These are phyloP conservation scores for Therioaphis trifolii DNA, from an alignment of 2,888 invertebrate species.

Conservation along the genomic window DNA sequence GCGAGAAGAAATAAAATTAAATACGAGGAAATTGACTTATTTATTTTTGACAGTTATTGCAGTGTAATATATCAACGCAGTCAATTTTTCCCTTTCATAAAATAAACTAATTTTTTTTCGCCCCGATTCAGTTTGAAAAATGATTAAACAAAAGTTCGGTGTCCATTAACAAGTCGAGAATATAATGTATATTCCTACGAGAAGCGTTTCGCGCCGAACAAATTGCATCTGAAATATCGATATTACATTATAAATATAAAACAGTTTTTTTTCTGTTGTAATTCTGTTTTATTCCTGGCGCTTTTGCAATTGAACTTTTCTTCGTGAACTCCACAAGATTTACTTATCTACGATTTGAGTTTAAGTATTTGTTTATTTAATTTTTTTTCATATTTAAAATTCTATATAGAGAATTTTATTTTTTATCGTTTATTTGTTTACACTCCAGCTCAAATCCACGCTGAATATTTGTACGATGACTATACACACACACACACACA, in stretches of 20 bases:
- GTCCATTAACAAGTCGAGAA: neutral
- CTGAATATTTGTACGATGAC: neutral
- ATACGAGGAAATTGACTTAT: constrained; percentile 11
- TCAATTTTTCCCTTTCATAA: neutral
- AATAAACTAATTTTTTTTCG: neutral
- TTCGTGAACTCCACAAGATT: neutral
- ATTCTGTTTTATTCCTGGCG: neutral
- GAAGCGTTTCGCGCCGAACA: neutral
- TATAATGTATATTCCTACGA: neutral
- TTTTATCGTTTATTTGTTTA: constrained; percentile 14
- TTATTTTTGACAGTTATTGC: constrained; percentile 25
- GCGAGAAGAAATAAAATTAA: neutral
- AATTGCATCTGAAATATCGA: neutral
- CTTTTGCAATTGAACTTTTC: neutral
- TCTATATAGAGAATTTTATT: constrained; percentile 8
- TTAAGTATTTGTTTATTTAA: neutral
- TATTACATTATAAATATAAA: neutral
- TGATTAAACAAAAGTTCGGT: neutral
- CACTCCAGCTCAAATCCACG: neutral
- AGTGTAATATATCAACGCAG: neutral
- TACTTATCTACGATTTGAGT: neutral
- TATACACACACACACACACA: neutral
- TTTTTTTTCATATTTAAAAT: neutral
- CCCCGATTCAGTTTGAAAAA: neutral
- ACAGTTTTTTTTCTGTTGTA: neutral